These are phyloP conservation scores for Cochlearius cochlearius DNA, from an alignment of 2,113 vertebrate genomes.

Conservation along the genomic window DNA sequence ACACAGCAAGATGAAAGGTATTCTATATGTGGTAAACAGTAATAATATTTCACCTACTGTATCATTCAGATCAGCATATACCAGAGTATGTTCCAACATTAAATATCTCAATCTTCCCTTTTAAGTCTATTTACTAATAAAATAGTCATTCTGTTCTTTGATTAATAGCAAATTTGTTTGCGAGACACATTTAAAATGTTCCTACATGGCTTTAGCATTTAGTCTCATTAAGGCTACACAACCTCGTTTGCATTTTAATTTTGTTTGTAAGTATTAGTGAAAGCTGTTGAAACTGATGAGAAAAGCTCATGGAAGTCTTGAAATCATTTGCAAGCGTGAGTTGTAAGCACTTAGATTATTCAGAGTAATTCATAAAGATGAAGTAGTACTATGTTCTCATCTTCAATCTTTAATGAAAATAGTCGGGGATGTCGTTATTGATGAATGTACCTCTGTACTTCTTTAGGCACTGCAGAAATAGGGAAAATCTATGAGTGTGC, in stretches of 20 bases:
- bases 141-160: neutral
- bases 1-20: neutral
- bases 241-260: neutral
- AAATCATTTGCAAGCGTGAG: neutral
- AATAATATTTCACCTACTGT: neutral
- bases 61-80: neutral
- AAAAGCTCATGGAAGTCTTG: neutral
- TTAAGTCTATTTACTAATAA: neutral
- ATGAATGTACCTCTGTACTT: neutral
- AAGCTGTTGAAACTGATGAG: neutral
- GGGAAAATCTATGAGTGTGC: neutral
- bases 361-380: neutral
- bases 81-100: neutral
- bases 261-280: neutral
- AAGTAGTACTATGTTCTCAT: neutral
- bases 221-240: neutral
- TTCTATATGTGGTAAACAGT: neutral
- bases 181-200: neutral
- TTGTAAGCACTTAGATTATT: neutral
- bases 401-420: neutral
- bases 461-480: neutral
- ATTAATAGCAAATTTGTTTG: neutral
- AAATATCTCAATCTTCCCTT: neutral
- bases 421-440: neutral
- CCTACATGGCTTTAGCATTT: neutral